phyloP scores from a whole-genome alignment of 2,797 vertebrate genomes.

The Notolepis coatsorum region DNA sequence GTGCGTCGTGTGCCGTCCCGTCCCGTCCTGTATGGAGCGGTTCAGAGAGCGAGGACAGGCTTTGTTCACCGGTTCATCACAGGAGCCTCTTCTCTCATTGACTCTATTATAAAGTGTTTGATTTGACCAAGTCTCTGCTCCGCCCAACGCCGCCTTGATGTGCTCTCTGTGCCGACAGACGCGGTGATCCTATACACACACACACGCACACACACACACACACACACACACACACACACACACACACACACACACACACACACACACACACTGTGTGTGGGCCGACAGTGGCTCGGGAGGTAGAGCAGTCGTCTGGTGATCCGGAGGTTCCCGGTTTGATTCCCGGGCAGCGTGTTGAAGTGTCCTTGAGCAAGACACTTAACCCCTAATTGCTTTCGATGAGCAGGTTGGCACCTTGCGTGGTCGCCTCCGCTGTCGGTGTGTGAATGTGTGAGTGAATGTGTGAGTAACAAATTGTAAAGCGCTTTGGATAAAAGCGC shows the following conservation, averaged over 20 bases:
- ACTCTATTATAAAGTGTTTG: constrained; percentile 80
- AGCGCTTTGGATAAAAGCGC: no score
- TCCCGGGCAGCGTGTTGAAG: no score
- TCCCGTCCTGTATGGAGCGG: constrained; percentile 37
- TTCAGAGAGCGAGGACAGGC: constrained; percentile 55
- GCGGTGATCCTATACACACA: constrained; percentile 45
- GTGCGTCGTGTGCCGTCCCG: constrained; percentile 32
- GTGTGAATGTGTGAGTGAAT: no score
- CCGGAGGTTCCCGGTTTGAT: no score
- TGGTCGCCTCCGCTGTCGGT: no score
- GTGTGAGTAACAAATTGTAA: no score
- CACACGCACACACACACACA: not conserved
- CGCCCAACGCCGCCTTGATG: constrained; percentile 78
- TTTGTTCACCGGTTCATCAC: constrained; percentile 74
- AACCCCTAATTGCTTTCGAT: no score
- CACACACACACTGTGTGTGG: not conserved
- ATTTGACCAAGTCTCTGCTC: constrained; percentile 69
- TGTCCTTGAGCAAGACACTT: no score
- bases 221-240: not conserved
- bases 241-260: not conserved
- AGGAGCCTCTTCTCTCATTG: constrained; percentile 57
- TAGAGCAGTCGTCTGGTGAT: no score
- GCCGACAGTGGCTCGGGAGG: no score
- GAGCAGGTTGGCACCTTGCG: no score
- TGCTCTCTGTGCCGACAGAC: constrained; percentile 50